Evolutionary conservation across 2,113 vertebrate genomes (phyloP), one percentile per base, ranked within the genome.

Genomic region (Elanoides forficatus): DNA sequence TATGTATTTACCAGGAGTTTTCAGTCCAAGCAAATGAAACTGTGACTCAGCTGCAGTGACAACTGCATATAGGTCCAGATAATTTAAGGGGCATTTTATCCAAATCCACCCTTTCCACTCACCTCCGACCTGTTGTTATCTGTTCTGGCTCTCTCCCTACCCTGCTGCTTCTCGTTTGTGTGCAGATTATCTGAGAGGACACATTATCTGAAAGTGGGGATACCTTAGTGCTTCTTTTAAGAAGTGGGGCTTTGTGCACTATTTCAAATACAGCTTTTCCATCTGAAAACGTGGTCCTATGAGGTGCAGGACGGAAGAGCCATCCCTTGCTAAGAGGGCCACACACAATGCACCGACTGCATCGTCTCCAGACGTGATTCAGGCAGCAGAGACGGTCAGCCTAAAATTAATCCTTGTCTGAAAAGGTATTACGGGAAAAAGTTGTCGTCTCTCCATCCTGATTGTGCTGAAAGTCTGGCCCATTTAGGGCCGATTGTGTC

Each of bases 391-490:
- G 26, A 38, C 2, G 2, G 11, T 17, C 7, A 2, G 22, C 4
- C 25, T 59, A 56, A 83, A 94, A 76, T 60, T 59, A 76, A 88
- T 65, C 48, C 53, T 53, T n/a, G 52, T 40, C 80, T 88, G 67
- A 56, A 92, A 94, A 95, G 14, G 18, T 59, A 52, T 83, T 73
- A 91, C 0, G 1, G 63, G 26, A 32, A 68, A 91, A 95, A 75
- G 43, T 22, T 59, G 32, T 25, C 7, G 0, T 43, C 73, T 48
- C 80, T 68, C n/a, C 53, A 11, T 18, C n/a, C 63, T 94, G 84
- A 89, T 70, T 87, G 78, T 84, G 84, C 90, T 94, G 90, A 89
- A 84, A 87, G 84, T 55, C 72, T 81, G 76, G 50, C 42, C 73
- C 65, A 38, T 59, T 82, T 59, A 87, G 74, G 75, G 81, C 2